Base-by-base conservation (phyloP, 2,113 vertebrate species). In the Athene cunicularia region DNA sequence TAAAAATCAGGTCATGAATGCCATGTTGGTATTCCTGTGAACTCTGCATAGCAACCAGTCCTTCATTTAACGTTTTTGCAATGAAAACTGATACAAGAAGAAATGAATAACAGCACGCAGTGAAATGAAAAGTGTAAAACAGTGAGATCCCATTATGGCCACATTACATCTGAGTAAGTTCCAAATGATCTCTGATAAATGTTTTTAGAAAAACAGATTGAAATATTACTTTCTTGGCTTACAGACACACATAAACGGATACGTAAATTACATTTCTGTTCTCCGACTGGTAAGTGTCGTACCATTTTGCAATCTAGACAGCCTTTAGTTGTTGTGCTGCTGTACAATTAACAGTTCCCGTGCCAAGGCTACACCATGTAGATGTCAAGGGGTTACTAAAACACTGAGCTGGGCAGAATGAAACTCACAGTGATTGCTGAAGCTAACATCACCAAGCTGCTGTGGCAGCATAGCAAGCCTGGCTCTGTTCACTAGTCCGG, bases 1-100 rank as follows among this genome's bases (percentile, higher is more conserved):
- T 93, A 76, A 91, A 92, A 94, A 91, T 87, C 86, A 60, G 80
- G 43, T 92, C 63, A 74, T 35, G 60, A 93, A 75, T 95, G 56
- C 60, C 73, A 70, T 86, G 27, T 68, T 60, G 45, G 13, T 75
- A 73, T 72, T 43, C 32, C 19, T 75, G 53, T 80, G 73, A 94
- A 93, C 80, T 91, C 92, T 86, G 32, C 83, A 14, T 80, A 87
- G 76, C 73, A 94, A 72, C 89, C 37, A 79, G 60, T 43, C 37
- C 27, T 87, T 84, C 43, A 28, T 86, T 83, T 88, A 77, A 47
- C 33, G 15, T 49, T 86, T 83, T 63, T 74, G 39, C 45, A 41
- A 33, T 76, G 47, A 37, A 86, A 95, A 43, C 15, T 62, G 41
- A 33, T 95, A 24, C 11, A n/a, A 58, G 86, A 80, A 43, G 72